Evolutionary conservation across 2,888 invertebrate genomes (phyloP).

Genomic region (Mythimna vitellina): DNA sequence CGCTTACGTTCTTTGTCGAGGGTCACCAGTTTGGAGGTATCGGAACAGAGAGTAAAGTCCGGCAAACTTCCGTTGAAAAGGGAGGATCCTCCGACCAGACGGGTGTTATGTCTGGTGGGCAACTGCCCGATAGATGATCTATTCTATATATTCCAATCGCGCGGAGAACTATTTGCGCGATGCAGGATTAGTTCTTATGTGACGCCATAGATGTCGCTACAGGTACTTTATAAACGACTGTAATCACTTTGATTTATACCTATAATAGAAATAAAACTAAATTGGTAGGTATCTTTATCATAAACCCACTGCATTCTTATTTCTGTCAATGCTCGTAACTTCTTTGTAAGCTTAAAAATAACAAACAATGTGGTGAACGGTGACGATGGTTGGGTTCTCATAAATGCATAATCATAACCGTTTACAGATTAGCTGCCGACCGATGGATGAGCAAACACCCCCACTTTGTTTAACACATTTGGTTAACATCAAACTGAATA

Average conservation of each 20-base stretch:
- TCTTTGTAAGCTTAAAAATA: conserved; percentile 52
- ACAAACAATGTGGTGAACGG: conserved; percentile 49
- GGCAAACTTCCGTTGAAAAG: no score
- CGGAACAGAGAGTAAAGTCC: no score
- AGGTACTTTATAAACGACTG: neutral
- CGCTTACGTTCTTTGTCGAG: no score
- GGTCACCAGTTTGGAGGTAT: no score
- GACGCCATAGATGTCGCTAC: no score
- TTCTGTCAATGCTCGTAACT: conserved; percentile 37
- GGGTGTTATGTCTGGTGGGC: no score
- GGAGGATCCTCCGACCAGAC: no score
- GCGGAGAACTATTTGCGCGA: no score
- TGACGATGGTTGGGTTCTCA: conserved; percentile 57
- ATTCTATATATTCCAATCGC: no score
- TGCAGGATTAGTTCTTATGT: no score
- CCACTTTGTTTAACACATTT: conserved; percentile 73
- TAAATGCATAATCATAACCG: conserved; percentile 67
- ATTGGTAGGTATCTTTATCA: neutral
- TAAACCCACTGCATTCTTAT: conserved; percentile 25
- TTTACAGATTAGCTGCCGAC: conserved; percentile 65
- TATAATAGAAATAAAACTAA: conserved; percentile 4
- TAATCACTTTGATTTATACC: neutral
- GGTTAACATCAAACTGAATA: conserved; percentile 71
- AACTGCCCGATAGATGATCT: no score
- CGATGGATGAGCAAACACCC: conserved; percentile 69